These are phyloP conservation scores for Bothrops jararaca DNA, from an alignment of 2,113 vertebrate genomes.

Conservation along the genomic window DNA sequence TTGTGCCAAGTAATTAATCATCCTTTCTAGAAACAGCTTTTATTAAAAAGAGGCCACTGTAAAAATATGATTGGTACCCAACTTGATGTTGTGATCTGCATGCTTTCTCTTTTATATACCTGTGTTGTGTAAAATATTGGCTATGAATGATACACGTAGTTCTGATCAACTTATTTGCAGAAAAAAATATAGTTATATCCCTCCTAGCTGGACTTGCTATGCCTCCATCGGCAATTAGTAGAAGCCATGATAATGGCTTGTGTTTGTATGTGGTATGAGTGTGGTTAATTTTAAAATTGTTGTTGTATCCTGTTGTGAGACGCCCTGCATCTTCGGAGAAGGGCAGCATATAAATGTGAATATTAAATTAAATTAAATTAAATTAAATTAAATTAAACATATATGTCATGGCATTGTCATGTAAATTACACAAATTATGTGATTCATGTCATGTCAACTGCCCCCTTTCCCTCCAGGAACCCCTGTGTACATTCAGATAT, in stretches of 20 bases:
- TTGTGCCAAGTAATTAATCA: constrained; percentile 68
- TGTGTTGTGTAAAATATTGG: neutral
- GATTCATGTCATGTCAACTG: neutral
- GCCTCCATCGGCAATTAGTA: neutral
- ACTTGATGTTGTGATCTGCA: constrained; percentile 36
- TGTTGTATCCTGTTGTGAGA: no score
- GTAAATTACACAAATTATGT: neutral
- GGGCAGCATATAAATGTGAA: no score
- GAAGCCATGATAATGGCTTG: neutral
- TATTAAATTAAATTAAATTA: no score
- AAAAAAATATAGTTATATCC: neutral
- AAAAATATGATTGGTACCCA: constrained; percentile 43
- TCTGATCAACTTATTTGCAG: neutral
- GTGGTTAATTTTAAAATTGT: no score
- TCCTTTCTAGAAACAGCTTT: constrained; percentile 57
- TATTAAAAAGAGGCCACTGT: constrained; percentile 50
- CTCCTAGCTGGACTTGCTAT: neutral
- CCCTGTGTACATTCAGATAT: neutral
- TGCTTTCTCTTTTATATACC: neutral
- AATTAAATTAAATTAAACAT: no score
- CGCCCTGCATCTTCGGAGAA: no score
- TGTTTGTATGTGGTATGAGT: no score
- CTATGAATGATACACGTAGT: neutral
- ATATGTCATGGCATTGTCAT: neutral
- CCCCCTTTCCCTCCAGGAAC: neutral